Evolutionary conservation across 2,888 invertebrate species (phyloP).

Genomic region (Sarcophaga variegata): DNA sequence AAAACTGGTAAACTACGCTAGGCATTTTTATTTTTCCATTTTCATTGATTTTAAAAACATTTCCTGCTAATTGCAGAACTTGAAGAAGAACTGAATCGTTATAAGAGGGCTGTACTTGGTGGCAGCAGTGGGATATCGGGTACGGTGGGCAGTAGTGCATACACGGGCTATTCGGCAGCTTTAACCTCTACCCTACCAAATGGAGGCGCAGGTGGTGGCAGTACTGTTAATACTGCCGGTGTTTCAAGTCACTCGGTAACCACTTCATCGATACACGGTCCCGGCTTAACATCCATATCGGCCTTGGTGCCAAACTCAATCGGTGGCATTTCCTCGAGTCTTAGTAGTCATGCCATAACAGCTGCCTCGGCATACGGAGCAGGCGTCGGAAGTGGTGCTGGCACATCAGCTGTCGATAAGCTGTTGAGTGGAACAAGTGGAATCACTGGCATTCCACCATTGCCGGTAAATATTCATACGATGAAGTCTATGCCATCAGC

Average conservation of each 20-base stretch:
- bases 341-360: conserved; percentile 86
- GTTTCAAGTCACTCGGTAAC: conserved; percentile 62
- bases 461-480: conserved; percentile 82
- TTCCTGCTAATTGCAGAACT: conserved; percentile 72
- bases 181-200: conserved; percentile 77
- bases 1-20: conserved; percentile 76
- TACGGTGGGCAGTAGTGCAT: conserved; percentile 69
- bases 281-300: conserved; percentile 78
- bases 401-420: conserved; percentile 82
- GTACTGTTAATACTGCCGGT: conserved; percentile 54
- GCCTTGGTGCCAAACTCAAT: conserved; percentile 79
- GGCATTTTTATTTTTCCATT: neutral
- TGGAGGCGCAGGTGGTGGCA: conserved; percentile 72
- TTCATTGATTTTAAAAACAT: conserved; percentile 5
- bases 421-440: conserved; percentile 82
- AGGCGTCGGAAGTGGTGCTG: conserved; percentile 73
- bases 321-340: conserved; percentile 85
- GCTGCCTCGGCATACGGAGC: conserved; percentile 82
- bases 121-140: conserved; percentile 73
- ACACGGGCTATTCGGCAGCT: conserved; percentile 76
- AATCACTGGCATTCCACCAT: conserved; percentile 79
- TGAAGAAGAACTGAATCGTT: conserved; percentile 80
- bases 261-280: conserved; percentile 59
- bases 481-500: conserved; percentile 82
- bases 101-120: conserved; percentile 78